Percentiles rank a stretch among this genome's conserved stretches.
Conservation (phyloP, 2,113 vertebrate genomes). For the Numida meleagris region DNA sequence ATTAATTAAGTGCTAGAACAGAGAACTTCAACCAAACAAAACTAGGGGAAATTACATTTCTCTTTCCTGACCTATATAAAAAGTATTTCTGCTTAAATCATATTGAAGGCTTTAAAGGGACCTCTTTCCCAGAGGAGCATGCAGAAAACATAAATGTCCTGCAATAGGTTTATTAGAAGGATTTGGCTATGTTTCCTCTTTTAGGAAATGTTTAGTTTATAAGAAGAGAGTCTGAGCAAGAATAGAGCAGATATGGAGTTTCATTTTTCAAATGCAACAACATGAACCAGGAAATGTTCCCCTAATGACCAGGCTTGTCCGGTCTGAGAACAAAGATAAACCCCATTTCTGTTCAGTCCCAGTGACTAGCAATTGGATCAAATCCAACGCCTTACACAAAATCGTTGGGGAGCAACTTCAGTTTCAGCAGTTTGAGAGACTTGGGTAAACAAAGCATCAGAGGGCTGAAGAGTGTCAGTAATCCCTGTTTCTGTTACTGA, state of each 20-base stretch:
- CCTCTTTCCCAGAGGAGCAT: not conserved
- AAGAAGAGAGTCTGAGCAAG: not conserved
- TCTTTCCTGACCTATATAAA: slow-evolving; percentile 43
- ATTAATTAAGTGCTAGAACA: slow-evolving; percentile 70
- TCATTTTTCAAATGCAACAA: not conserved
- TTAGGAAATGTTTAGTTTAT: slow-evolving; percentile 39
- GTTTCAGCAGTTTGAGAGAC: not conserved
- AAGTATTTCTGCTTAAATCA: slow-evolving; percentile 53
- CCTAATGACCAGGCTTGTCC: not conserved
- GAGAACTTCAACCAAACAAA: slow-evolving; percentile 44
- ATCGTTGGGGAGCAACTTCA: not conserved
- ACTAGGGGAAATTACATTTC: slow-evolving; percentile 48
- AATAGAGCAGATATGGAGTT: not conserved
- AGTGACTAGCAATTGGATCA: not conserved
- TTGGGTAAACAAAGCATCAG: not conserved
- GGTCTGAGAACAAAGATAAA: not conserved
- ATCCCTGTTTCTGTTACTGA: not conserved
- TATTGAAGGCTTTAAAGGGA: slow-evolving; percentile 50
- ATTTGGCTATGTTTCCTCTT: not conserved
- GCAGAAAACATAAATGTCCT: slow-evolving; percentile 25
- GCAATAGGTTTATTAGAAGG: not conserved
- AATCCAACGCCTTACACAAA: not conserved
- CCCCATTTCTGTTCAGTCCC: not conserved
- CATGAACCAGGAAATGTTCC: not conserved
- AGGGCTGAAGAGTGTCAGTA: not conserved